Evolutionary conservation across 1,140 invertebrate genomes (phyloP).

Genomic region (Acromyrmex echinatior): DNA sequence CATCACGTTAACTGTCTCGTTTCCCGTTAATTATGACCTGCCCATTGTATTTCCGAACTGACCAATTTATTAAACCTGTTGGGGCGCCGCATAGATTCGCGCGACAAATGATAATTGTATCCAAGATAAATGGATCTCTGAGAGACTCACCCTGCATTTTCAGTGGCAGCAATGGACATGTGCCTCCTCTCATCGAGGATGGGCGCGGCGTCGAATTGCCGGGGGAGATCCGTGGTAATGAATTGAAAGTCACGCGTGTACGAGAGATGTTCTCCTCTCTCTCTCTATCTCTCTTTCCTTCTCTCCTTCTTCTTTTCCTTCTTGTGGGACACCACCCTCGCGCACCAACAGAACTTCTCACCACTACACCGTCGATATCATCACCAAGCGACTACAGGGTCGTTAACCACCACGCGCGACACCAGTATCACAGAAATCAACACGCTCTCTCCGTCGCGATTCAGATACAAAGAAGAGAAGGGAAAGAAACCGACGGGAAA

Average conservation of each 20-base stretch:
- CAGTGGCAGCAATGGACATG: constrained; percentile 89
- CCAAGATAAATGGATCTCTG: constrained; percentile 40
- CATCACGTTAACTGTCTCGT: constrained; percentile 1
- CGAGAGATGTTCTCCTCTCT: constrained; percentile 46
- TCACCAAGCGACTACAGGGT: constrained; percentile 34
- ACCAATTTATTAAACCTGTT: constrained; percentile 37
- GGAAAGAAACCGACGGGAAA: neutral
- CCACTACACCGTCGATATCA: constrained; percentile 29
- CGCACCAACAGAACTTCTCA: constrained; percentile 45
- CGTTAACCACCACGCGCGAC: constrained; percentile 52
- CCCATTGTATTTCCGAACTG: constrained; percentile 33
- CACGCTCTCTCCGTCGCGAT: constrained; percentile 28
- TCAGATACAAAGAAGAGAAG: neutral
- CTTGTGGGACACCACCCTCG: constrained; percentile 31
- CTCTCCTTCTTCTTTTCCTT: constrained; percentile 1
- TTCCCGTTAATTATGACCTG: constrained; percentile 22
- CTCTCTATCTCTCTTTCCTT: neutral
- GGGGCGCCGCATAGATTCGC: neutral
- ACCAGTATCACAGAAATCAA: constrained; percentile 57
- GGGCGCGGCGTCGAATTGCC: constrained; percentile 81
- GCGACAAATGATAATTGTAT: constrained; percentile 17
- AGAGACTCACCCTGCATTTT: constrained; percentile 88
- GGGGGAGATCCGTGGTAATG: constrained; percentile 84
- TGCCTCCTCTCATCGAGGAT: constrained; percentile 87
- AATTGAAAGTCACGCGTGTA: constrained; percentile 73